Base-by-base conservation (phyloP, 2,888 invertebrate species). In the Acanthococcus lagerstroemiae region DNA sequence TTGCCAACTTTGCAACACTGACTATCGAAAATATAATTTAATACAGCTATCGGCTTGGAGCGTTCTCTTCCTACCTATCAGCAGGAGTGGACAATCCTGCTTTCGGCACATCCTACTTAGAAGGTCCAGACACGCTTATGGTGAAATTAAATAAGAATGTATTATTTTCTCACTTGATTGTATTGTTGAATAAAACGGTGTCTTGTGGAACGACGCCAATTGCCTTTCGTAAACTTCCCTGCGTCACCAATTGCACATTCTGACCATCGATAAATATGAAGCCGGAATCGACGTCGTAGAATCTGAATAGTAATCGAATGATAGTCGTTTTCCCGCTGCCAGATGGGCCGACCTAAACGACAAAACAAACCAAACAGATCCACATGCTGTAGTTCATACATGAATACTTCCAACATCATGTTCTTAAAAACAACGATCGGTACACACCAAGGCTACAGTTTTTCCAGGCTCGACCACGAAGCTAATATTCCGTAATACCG, bases 151-250 rank as follows among this genome's bases (percentile, higher is more conserved):
- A n/a, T n/a, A n/a, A n/a, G n/a, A n/a, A n/a, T n/a, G n/a, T n/a
- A n/a, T n/a, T n/a, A n/a, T 9, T 22, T n/a, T 17, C 22, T 76
- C 72, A 87, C 84, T 84, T 86, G 68, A 95, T 90, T 44, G 87
- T 85, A 73, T 92, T 91, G 75, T 96, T 95, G 74, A 96, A 96
- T 0, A 96, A 81, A 48, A 95, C 95, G 0, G 95, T 95, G 74
- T 95, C 95, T 76, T 97, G 97, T 1, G 99, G 97, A 46, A 99
- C 97, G 30, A 99, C 91, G 12, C 92, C 91, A 71, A 99, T 93
- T 55, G 84, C 83, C 71, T 84, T 80, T 15, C 99, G 80, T 46
- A 99, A 78, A 65, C 93, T 91, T 66, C 84, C 83, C 74, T 96
- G 88, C 67, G 86, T 87, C 4, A 96, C 87, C 0, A 88, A 83